Evolutionary conservation across 2,113 vertebrate genomes (phyloP).

Genomic region (Antechinus flavipes): DNA sequence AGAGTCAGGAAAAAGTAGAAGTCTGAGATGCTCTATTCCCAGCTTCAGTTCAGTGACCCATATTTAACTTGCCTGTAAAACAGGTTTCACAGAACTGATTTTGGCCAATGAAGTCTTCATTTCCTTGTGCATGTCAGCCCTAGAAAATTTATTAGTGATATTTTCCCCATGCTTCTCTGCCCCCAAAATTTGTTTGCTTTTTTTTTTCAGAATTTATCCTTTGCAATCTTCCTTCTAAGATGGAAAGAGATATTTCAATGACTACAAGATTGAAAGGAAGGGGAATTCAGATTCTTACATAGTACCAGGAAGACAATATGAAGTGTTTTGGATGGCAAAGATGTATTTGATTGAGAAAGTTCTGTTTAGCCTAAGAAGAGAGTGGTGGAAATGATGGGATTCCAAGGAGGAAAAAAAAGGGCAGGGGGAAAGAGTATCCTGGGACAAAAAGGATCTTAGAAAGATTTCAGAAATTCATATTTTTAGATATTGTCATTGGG

Average conservation of each 20-base stretch:
- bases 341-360: background rate
- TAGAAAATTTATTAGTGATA: background rate
- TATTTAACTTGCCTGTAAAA: background rate
- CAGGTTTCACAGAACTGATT: background rate
- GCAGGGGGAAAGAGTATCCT: accelerated
- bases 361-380: background rate
- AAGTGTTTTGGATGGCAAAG: background rate
- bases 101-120: background rate
- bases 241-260: background rate
- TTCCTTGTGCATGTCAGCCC: background rate
- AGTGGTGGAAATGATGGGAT: background rate
- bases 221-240: background rate
- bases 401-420: background rate
- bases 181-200: background rate
- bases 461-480: background rate
- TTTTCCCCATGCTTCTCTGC: background rate
- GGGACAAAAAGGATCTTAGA: background rate
- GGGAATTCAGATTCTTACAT: background rate
- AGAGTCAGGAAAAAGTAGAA: background rate
- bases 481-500: background rate
- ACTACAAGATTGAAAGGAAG: background rate
- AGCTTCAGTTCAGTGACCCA: background rate
- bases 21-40: background rate
- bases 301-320: background rate
- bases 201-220: background rate